phyloP scores from a whole-genome alignment of 2,888 invertebrate species.

The Diarsia dahlii region DNA sequence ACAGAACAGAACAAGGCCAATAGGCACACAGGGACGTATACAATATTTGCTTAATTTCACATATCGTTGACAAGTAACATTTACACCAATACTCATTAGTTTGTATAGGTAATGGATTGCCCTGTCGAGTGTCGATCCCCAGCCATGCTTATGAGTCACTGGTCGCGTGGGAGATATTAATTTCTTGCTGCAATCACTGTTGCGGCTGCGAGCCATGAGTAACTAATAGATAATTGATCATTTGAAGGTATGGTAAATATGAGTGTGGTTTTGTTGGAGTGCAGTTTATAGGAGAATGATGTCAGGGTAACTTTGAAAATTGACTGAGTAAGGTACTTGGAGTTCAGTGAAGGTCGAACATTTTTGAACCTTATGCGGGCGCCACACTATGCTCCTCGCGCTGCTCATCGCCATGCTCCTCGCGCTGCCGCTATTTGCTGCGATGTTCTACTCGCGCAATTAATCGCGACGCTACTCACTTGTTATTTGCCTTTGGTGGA shows the following conservation, averaged over 20 bases:
- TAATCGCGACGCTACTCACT: no score
- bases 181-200: constrained; percentile 69
- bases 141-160: constrained; percentile 63
- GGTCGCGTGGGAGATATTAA: constrained; percentile 74
- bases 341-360: no score
- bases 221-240: constrained; percentile 68
- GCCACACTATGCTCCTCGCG: no score
- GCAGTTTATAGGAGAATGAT: constrained; percentile 16
- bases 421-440: no score
- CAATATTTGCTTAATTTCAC: constrained; percentile 48
- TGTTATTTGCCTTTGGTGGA: no score
- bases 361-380: no score
- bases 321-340: background rate
- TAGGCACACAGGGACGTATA: no score
- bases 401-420: no score
- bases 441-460: no score
- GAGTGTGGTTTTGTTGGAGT: constrained; percentile 31
- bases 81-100: constrained; percentile 62
- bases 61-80: constrained; percentile 63
- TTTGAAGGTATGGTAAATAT: constrained; percentile 59
- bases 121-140: constrained; percentile 36
- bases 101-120: constrained; percentile 58
- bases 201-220: constrained; percentile 58
- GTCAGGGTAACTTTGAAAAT: background rate
- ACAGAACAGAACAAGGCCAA: no score